These are phyloP conservation scores for Pipistrellus nathusii DNA, from an alignment of 2,797 vertebrate species.

Conservation along the genomic window DNA sequence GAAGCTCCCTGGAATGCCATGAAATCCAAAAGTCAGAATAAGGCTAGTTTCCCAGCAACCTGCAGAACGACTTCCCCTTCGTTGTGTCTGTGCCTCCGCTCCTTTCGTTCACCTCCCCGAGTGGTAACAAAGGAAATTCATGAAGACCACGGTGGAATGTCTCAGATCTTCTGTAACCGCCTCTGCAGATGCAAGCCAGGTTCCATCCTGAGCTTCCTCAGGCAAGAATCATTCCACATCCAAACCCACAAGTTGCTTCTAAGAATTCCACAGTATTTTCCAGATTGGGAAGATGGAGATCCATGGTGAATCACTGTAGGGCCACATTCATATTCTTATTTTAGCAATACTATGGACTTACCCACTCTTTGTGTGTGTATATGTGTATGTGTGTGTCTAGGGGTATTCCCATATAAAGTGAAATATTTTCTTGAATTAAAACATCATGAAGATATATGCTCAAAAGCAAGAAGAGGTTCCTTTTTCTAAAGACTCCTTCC, in stretches of 20 bases:
- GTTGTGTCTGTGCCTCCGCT: fast-evolving
- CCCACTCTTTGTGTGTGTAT: not conserved
- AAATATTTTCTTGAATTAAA: conserved; percentile 69
- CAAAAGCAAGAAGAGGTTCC: conserved; percentile 59
- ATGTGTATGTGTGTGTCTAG: not conserved
- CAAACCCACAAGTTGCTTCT: not conserved
- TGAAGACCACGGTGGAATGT: not conserved
- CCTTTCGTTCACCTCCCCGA: not conserved
- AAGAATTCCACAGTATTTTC: conserved; percentile 15
- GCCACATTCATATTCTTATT: not conserved
- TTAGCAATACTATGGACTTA: not conserved
- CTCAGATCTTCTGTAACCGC: not conserved
- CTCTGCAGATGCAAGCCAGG: not conserved
- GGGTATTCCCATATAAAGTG: not conserved
- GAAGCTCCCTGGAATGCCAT: conserved; percentile 83
- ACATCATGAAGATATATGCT: conserved; percentile 3
- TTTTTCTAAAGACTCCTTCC: conserved; percentile 56
- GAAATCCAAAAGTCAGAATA: conserved; percentile 69
- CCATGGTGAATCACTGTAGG: not conserved
- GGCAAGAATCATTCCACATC: not conserved
- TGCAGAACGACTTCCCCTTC: conserved; percentile 80
- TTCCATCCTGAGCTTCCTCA: not conserved
- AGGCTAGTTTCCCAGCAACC: conserved; percentile 83
- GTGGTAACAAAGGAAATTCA: not conserved
- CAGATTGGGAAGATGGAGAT: not conserved